phyloP scores from a whole-genome alignment of 2,888 invertebrate species.

The Tipula unca region DNA sequence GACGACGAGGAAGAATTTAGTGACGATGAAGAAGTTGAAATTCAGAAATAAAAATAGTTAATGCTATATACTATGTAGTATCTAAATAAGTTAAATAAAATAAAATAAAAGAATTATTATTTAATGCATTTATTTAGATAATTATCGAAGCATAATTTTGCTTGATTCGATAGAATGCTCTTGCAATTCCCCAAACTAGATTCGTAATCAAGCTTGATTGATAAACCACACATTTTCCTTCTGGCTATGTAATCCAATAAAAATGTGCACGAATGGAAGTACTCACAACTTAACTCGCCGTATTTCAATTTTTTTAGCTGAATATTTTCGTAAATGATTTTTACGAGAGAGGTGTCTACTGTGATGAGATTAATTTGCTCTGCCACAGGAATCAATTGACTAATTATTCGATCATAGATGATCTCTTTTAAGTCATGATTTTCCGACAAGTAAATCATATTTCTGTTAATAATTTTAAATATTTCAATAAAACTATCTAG shows the following conservation, averaged over 20 bases:
- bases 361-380: background rate
- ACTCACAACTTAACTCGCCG: background rate
- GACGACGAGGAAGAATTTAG: background rate
- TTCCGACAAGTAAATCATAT: background rate
- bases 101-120: background rate
- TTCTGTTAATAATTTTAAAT: background rate
- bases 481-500: background rate
- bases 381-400: background rate
- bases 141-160: background rate
- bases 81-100: background rate
- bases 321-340: background rate
- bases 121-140: background rate
- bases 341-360: background rate
- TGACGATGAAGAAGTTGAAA: conserved; percentile 40
- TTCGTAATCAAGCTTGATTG: background rate
- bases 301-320: background rate
- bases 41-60: background rate
- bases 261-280: background rate
- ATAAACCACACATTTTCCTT: background rate
- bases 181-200: background rate
- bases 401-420: background rate
- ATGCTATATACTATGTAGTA: too few relatives aligned
- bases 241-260: background rate
- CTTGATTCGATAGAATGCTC: background rate
- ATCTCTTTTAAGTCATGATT: background rate